Base-by-base conservation (phyloP, 1,140 invertebrate species). In the Trachymyrmex cornetzi region DNA sequence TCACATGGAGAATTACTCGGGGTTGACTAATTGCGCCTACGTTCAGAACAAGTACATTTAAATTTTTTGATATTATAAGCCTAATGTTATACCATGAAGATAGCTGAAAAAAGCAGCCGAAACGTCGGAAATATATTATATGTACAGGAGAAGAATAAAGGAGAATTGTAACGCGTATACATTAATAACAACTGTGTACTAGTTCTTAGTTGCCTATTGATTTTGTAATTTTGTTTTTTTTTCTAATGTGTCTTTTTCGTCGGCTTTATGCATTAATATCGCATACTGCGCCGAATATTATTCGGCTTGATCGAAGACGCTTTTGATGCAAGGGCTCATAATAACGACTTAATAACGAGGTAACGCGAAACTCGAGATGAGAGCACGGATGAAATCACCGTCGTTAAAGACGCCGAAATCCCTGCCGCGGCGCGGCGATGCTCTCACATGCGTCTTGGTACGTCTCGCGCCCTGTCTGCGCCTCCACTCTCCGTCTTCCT, bases 401-500 rank as follows among this genome's bases (percentile, higher is more conserved):
- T 38, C 63, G 38, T 69, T 66, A 80, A 38, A 55, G 59, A 44
- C 9, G 44, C 34, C 74, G 24, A 34, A 38, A 79, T 44, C 75
- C 22, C n/a, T 19, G 63, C 48, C 63, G 30, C 63, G 48, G 14
- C 1, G 19, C 27, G 27, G 27, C 27, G 63, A n/a, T 64, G 27
- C 27, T 79, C 77, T 79, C 44, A 44, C 61, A 44, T 80, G 38
- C 59, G 59, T 79, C 75, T 79, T 59, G 30, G 27, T 80, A 24
- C 59, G 59, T 79, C 75, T 79, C 75, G 30, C 63, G 64, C 12
- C 75, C 59, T 67, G 77, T 80, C 77, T 80, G 80, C 67, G 38
- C 48, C 53, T 38, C 44, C n/a, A 5, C 80, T 61, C 38, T 74
- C 67, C 34, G 22, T 74, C 66, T 19, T 24, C 19, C 80, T 61